These are phyloP conservation scores for Nymphalis polychloros DNA, from an alignment of 2,888 invertebrate species.

Conservation along the genomic window DNA sequence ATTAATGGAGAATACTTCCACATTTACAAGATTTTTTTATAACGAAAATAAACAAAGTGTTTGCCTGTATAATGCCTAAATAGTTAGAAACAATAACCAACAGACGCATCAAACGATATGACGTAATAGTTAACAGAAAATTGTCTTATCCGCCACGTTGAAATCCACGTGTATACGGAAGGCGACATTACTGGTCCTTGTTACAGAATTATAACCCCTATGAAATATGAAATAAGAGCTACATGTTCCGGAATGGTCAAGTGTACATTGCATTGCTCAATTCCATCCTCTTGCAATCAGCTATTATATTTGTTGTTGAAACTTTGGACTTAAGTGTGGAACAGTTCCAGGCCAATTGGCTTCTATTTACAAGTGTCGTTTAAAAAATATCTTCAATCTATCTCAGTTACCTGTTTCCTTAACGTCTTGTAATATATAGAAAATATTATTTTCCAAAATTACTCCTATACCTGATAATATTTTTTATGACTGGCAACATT, in stretches of 20 bases:
- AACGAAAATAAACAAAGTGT: too few relatives aligned
- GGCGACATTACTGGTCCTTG: not conserved
- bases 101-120: not conserved
- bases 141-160: slow-evolving; percentile 20
- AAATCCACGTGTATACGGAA: slow-evolving; percentile 16
- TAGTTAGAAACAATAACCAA: not conserved
- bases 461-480: too few relatives aligned
- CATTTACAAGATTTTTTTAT: too few relatives aligned
- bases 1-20: too few relatives aligned
- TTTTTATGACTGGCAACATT: too few relatives aligned
- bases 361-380: too few relatives aligned
- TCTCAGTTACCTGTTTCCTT: too few relatives aligned
- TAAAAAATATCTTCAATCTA: too few relatives aligned
- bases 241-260: not conserved
- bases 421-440: too few relatives aligned
- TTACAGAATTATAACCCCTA: not conserved
- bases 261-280: not conserved
- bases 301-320: not conserved
- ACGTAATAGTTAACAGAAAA: slow-evolving; percentile 7
- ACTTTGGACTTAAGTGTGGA: not conserved
- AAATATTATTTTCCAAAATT: too few relatives aligned
- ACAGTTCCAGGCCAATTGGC: not conserved
- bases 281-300: not conserved
- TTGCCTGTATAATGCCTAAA: too few relatives aligned
- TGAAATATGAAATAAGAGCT: not conserved